Conservation (phyloP, 2,113 vertebrate genomes). For the Marcusenius ussheri region DNA sequence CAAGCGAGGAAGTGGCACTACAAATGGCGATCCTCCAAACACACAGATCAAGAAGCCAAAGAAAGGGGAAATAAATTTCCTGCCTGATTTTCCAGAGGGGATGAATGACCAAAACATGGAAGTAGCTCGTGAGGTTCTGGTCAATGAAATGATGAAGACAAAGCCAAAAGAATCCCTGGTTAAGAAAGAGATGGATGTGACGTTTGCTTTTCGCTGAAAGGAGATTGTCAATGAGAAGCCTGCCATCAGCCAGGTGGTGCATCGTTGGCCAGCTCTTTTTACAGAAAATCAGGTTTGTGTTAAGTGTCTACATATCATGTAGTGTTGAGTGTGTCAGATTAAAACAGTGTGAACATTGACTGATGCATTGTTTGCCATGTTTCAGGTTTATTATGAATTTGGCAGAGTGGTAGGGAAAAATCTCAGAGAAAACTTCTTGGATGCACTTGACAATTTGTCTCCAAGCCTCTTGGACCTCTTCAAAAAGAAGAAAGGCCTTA, state of each 20-base stretch:
- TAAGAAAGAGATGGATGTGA: not conserved
- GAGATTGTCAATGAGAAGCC: not conserved
- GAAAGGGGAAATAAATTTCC: not conserved
- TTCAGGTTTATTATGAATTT: not conserved
- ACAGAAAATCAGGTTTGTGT: not conserved
- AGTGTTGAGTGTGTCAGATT: too few relatives aligned
- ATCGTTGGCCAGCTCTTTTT: not conserved
- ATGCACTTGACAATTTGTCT: not conserved
- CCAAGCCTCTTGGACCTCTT: not conserved
- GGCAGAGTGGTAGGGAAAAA: not conserved
- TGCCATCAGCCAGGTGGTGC: not conserved
- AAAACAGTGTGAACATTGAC: too few relatives aligned
- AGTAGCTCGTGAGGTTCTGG: not conserved
- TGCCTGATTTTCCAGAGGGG: not conserved
- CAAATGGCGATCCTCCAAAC: too few relatives aligned
- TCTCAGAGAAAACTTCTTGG: not conserved
- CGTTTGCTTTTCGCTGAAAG: not conserved
- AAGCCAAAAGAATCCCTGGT: too few relatives aligned
- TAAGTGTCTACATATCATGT: too few relatives aligned
- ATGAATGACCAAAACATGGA: not conserved
- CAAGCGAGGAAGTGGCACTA: not conserved
- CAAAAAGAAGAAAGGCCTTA: not conserved
- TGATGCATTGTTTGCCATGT: not conserved
- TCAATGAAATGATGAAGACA: not conserved
- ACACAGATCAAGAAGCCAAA: too few relatives aligned